Percentiles rank a stretch among this genome's conserved stretches.
Conservation (phyloP, 2,888 invertebrate species). For the Gortyna flavago region DNA sequence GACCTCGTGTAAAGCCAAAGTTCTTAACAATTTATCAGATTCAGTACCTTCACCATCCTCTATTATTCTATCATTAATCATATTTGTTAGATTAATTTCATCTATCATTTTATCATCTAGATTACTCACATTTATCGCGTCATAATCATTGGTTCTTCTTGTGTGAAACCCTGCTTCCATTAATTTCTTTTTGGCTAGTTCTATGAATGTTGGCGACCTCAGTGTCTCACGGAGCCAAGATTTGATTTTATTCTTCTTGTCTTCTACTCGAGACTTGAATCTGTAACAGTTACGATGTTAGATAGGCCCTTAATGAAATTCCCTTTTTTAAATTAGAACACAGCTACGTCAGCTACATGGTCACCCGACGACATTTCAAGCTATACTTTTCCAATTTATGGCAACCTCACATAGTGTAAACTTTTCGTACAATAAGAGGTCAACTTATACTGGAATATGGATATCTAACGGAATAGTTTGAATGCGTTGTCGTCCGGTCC, state of each 20-base stretch:
- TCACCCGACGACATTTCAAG: neutral
- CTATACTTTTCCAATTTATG: neutral
- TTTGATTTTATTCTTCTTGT: constrained; percentile 86
- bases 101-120: constrained; percentile 81
- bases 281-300: constrained; percentile 65
- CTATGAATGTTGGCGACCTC: constrained; percentile 81
- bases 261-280: constrained; percentile 84
- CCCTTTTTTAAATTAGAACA: neutral
- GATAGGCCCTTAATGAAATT: neutral
- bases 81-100: constrained; percentile 82
- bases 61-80: constrained; percentile 83
- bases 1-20: constrained; percentile 81
- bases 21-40: constrained; percentile 77
- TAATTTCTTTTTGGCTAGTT: constrained; percentile 83
- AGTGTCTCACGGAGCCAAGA: constrained; percentile 84
- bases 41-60: constrained; percentile 77
- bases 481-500: neutral
- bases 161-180: constrained; percentile 78
- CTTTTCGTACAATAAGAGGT: neutral
- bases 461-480: neutral
- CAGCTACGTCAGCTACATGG: neutral
- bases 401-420: neutral
- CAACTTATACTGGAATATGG: neutral
- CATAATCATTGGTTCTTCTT: constrained; percentile 59
- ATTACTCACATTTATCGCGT: constrained; percentile 57